Evolutionary conservation across 2,888 invertebrate species (phyloP).

Genomic region (Neoaliturus tenellus): DNA sequence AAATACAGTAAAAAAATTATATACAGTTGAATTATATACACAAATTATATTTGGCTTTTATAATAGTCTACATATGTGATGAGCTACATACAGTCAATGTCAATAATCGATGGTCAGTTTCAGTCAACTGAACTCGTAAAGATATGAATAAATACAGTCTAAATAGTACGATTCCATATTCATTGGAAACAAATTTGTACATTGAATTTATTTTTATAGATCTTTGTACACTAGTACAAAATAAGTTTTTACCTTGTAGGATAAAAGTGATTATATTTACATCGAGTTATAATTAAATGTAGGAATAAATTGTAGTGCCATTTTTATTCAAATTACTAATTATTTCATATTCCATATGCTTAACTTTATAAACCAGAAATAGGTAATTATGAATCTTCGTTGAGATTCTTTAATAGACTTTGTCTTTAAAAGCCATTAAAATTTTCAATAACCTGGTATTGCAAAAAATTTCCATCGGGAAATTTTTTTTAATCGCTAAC

Average conservation of each 20-base stretch:
- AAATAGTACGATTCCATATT: not conserved
- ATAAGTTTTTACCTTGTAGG: not conserved
- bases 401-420: too few species aligned
- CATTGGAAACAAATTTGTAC: slow-evolving; percentile 19
- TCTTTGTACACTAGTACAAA: slow-evolving; percentile 1
- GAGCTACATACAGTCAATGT: slow-evolving; percentile 32
- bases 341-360: too few species aligned
- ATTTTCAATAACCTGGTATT: too few species aligned
- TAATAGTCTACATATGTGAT: slow-evolving; percentile 45
- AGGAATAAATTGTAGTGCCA: too few species aligned
- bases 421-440: too few species aligned
- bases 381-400: too few species aligned
- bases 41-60: slow-evolving; percentile 46
- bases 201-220: not conserved
- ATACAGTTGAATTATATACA: slow-evolving; percentile 13
- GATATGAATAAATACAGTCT: too few species aligned
- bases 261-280: not conserved
- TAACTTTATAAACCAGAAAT: too few species aligned
- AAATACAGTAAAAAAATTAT: slow-evolving; percentile 47
- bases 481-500: too few species aligned
- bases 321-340: too few species aligned
- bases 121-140: not conserved
- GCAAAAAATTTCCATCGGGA: too few species aligned
- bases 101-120: slow-evolving; percentile 16
- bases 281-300: not conserved